Conservation (phyloP, 2,888 invertebrate genomes). For the Acleris sparsana region DNA sequence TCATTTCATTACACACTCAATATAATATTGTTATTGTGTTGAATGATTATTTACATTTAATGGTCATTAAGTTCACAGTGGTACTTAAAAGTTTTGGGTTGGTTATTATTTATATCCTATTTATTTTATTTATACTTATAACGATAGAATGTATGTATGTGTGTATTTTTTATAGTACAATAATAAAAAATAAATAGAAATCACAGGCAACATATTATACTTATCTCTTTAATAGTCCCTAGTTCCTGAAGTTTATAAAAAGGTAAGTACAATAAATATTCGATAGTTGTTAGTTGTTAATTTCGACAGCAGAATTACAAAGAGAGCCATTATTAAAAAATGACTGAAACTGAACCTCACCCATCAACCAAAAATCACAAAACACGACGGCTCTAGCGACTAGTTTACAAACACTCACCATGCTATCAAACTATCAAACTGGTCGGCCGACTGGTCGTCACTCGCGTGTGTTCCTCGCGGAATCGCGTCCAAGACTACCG, state of each 20-base stretch:
- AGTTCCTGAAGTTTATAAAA: too few relatives aligned
- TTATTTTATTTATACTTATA: too few relatives aligned
- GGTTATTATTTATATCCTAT: too few relatives aligned
- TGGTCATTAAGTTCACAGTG: neutral
- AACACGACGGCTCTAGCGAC: constrained; percentile 8
- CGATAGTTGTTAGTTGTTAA: too few relatives aligned
- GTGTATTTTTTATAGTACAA: too few relatives aligned
- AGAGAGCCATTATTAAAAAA: neutral
- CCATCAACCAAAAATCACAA: constrained; percentile 2
- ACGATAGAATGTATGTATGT: too few relatives aligned
- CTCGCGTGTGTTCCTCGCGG: constrained; percentile 44
- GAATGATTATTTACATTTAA: neutral
- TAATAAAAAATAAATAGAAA: too few relatives aligned
- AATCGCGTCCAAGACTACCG: constrained; percentile 25
- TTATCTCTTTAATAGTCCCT: too few relatives aligned
- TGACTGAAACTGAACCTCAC: neutral
- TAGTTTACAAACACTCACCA: constrained; percentile 60
- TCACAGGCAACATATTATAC: too few relatives aligned
- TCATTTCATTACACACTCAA: neutral
- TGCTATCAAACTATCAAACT: constrained; percentile 39
- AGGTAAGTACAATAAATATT: neutral
- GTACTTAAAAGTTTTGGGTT: too few relatives aligned
- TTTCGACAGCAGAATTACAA: too few relatives aligned
- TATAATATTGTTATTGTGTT: neutral
- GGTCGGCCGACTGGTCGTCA: constrained; percentile 4